Evolutionary conservation across 1,140 invertebrate genomes (phyloP), one percentile per base, ranked within the genome.

Genomic region (Cardiocondyla obscurior): DNA sequence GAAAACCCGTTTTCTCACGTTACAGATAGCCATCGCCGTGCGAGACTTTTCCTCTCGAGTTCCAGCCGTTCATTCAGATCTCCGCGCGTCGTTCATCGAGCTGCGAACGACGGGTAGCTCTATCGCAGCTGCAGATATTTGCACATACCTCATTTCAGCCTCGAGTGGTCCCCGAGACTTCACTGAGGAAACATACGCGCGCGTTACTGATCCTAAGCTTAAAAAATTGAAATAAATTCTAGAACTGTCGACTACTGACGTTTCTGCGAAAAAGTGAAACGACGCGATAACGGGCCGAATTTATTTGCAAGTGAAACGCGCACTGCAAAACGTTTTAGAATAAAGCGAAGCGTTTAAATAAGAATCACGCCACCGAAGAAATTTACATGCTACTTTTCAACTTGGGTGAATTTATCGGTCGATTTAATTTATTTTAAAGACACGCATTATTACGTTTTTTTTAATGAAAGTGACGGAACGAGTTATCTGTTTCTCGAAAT

Each of bases 1-100:
- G 58, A 87, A n/a, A 82, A 65, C 58, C 69, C 28, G 67, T 85
- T 85, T 85, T 87, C 79, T 85, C 85, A 87, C 72, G 79, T 87
- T 85, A 87, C 84, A 85, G 72, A 85, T 86, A 86, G 55, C 33
- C 33, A 85, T 85, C 79, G 76, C 77, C 49, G 42, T 42, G 49
- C 62, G 55, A 14, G 33, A 22, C 46, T 67, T 65, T 36, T 67
- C 46, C 19, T 69, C 16, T 22, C 8, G 16, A n/a, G n/a, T 57
- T 25, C 22, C 33, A n/a, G 12, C 42, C 57, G 30, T 77, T 77
- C 74, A 77, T 77, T 77, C 46, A 65, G 33, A 64, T 64, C 19
- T 49, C n/a, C n/a, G 14, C 30, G 62, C 44, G 51, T 4, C 53
- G 70, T 74, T 58, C 39, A 58, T 30, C 64, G n/a, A 64, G 39